Percentiles rank a stretch among this genome's conserved stretches.
Evolutionary conservation across 2,113 vertebrate genomes (phyloP).

Genomic region (Sardina pilchardus): DNA sequence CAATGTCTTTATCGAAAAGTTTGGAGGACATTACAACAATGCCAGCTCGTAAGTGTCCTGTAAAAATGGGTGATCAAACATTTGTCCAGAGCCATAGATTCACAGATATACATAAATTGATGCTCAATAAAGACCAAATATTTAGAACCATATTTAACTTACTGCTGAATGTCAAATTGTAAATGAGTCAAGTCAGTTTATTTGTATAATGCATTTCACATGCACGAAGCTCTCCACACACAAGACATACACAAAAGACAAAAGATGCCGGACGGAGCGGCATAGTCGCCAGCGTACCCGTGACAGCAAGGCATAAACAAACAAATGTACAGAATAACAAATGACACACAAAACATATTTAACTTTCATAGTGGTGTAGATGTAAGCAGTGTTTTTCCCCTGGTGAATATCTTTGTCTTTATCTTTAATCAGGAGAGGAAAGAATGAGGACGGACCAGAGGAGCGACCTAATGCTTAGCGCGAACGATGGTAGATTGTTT

Average conservation of each 20-base stretch:
- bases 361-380: not conserved
- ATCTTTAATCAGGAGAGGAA: constrained; percentile 70
- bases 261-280: too few relatives aligned
- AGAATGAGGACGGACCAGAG: constrained; percentile 64
- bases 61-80: not conserved
- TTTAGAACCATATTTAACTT: not conserved
- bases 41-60: constrained; percentile 79
- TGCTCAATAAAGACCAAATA: not conserved
- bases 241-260: too few relatives aligned
- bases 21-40: constrained; percentile 82
- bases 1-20: constrained; percentile 83
- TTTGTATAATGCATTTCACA: too few relatives aligned
- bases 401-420: not conserved
- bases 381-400: not conserved
- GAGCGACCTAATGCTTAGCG: constrained; percentile 76
- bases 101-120: not conserved
- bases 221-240: too few relatives aligned
- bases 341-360: too few relatives aligned
- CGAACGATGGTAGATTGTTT: constrained; percentile 79
- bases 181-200: too few relatives aligned
- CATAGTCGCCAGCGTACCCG: too few relatives aligned
- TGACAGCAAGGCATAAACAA: too few relatives aligned
- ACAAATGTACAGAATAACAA: too few relatives aligned
- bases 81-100: not conserved
- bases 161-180: not conserved